Conservation (phyloP, 1,140 invertebrate genomes). For the Temnothorax nylanderi region DNA sequence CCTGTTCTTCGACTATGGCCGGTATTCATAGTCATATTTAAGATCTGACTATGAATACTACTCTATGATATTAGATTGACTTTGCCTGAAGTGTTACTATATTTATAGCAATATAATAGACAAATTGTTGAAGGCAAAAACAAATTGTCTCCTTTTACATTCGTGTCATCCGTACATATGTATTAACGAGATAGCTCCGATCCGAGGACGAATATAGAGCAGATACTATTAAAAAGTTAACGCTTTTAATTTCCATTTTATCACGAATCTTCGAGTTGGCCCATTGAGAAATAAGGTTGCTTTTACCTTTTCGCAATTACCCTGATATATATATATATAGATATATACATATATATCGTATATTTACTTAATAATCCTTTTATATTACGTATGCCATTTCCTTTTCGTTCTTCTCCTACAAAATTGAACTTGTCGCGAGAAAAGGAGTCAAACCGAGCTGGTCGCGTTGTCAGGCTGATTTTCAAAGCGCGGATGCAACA, state of each 20-base stretch:
- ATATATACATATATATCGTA: too few relatives aligned
- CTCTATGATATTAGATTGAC: not conserved
- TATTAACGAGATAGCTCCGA: not conserved
- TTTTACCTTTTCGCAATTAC: constrained; percentile 4
- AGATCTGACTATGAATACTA: too few relatives aligned
- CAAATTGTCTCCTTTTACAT: constrained; percentile 10
- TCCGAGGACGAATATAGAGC: not conserved
- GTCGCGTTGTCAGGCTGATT: not conserved
- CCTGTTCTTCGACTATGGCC: not conserved
- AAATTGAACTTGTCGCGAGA: not conserved
- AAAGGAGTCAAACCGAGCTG: constrained; percentile 1
- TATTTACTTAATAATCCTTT: not conserved
- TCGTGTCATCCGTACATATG: not conserved
- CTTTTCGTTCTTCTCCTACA: not conserved
- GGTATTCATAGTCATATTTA: too few relatives aligned
- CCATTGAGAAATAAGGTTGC: not conserved
- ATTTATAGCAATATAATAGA: too few relatives aligned
- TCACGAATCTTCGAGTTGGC: not conserved
- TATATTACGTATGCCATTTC: not conserved
- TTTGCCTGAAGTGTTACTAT: not conserved
- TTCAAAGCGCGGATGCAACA: not conserved
- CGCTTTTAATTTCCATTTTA: not conserved
- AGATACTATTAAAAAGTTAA: constrained; percentile 4
- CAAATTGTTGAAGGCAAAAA: not conserved
- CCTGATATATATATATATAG: not conserved